Evolutionary conservation across 2,888 invertebrate genomes (phyloP), one percentile per base, ranked within the genome.

Genomic region (Agrenia bidenticulata): DNA sequence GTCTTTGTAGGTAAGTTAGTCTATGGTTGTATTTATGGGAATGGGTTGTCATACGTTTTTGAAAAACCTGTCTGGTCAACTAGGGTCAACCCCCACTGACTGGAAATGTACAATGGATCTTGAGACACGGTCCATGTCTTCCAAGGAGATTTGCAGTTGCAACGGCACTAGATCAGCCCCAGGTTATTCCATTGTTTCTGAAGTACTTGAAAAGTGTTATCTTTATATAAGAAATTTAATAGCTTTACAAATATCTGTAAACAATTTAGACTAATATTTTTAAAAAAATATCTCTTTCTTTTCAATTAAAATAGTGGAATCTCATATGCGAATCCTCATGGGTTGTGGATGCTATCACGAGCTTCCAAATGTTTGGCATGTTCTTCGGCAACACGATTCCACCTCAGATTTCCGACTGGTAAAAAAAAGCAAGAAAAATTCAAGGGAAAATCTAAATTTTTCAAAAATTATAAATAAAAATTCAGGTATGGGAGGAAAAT

Each of bases 311-410:
- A 13, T 26, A 67, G 70, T 75, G 73, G 73, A 56, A 70, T 21
- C 61, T 75, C 24, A 66, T 73, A 4, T 73, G 75, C 24, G 66
- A 63, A 19, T 64, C 65, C 1, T 67, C 66, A 1, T 75, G 73
- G 73, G 73, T 73, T 11, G 64, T 66, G 1, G 75, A 72, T 27
- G 66, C 70, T 19, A 72, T 71, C 15, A 73, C 66, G 0, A 66
- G 59, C 23, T 53, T 72, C 23, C 75, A 75, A 64, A 72, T 73
- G 73, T 66, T 67, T 42, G 75, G 72, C 1, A 75, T 73, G 73
- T 64, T 75, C 50, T 62, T 75, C 26, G 75, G 75, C 0, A 73
- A 73, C 53, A 59, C 67, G 7, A 56, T 71, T 23, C 72, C 71
- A 15, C 68, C 72, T 39, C 72, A 72, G 54, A n/a, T 73, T 23